Evolutionary conservation across 2,113 vertebrate genomes (phyloP).

Genomic region (Varanus komodoensis): DNA sequence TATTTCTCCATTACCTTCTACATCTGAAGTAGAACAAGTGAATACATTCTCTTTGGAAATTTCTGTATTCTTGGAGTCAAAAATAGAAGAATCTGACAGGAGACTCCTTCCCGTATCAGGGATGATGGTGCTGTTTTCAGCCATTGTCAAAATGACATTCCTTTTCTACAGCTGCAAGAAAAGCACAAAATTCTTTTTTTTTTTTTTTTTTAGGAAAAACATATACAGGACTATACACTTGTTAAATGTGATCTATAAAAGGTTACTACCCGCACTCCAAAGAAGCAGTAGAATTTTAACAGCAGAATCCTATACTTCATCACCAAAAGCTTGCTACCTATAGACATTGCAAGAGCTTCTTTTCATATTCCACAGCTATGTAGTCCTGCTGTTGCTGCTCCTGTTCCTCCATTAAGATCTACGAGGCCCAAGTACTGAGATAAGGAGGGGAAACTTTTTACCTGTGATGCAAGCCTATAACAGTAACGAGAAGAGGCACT

Average conservation of each 20-base stretch:
- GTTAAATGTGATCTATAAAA: background rate
- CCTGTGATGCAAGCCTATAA: background rate
- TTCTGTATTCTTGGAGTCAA: slow-evolving; percentile 89
- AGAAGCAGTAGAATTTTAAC: background rate
- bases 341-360: background rate
- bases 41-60: slow-evolving; percentile 86
- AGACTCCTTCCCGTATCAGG: slow-evolving; percentile 83
- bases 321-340: background rate
- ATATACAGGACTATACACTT: background rate
- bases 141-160: slow-evolving; percentile 77
- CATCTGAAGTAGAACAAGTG: slow-evolving; percentile 72
- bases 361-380: background rate
- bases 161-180: slow-evolving; percentile 54
- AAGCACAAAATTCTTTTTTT: background rate
- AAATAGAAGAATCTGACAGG: slow-evolving; percentile 90
- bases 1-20: slow-evolving; percentile 81
- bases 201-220: slow-evolving; percentile 5
- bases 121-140: slow-evolving; percentile 85
- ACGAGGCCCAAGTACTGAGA: background rate
- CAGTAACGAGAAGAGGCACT: background rate
- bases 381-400: background rate
- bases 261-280: background rate
- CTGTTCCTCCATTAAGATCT: background rate
- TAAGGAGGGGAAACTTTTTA: background rate
- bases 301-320: background rate